A percentile compares a stretch with the other conserved stretches of the same genome.
phyloP scores from a whole-genome alignment of 2,797 vertebrate species.

The Eurystomus glaucurus region DNA sequence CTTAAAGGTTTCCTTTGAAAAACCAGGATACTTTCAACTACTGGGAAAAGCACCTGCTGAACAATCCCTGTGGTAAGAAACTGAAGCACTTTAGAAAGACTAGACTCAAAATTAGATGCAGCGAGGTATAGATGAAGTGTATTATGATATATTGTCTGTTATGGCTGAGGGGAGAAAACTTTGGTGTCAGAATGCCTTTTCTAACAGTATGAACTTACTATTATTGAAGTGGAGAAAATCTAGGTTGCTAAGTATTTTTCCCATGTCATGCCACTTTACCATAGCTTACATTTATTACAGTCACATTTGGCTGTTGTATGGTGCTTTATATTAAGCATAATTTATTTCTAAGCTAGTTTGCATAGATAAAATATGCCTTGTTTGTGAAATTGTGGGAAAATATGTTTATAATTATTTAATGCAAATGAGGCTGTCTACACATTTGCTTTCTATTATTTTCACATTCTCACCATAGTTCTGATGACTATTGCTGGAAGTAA shows the following conservation, averaged over 20 bases:
- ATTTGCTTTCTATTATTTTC: neutral
- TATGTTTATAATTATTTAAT: neutral
- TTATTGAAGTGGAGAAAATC: neutral
- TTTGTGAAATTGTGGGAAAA: neutral
- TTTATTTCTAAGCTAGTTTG: neutral
- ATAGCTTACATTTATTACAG: neutral
- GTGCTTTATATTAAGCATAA: neutral
- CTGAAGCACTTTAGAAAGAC: neutral
- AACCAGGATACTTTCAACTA: neutral
- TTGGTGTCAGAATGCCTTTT: neutral
- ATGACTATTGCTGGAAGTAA: neutral
- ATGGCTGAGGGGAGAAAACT: neutral
- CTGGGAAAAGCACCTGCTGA: neutral
- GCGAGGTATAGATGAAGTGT: neutral
- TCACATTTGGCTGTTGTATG: neutral
- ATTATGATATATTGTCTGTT: neutral
- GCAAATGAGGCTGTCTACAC: neutral
- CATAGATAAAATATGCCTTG: neutral
- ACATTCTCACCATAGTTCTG: neutral
- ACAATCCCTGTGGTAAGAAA: neutral
- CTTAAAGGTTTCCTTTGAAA: neutral
- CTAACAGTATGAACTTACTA: neutral
- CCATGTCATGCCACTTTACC: neutral
- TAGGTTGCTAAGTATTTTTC: neutral
- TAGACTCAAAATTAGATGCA: neutral